Evolutionary conservation across 2,888 invertebrate species (phyloP).

Genomic region (Drosophila robusta): DNA sequence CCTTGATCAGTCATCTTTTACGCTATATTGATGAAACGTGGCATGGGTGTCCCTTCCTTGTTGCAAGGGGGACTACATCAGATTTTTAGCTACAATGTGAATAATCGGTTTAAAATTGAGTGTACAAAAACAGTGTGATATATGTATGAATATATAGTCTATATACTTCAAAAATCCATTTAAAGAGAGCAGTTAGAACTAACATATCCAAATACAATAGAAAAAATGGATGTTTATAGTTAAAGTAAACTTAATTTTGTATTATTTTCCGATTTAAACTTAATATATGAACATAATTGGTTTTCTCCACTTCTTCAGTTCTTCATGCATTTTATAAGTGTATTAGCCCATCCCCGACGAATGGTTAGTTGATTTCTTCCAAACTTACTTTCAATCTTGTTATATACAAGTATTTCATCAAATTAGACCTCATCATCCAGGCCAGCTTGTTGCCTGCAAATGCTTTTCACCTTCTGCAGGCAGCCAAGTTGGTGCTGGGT

Average conservation of each 20-base stretch:
- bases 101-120: no score
- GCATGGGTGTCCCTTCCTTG: no score
- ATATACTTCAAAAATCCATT: not conserved
- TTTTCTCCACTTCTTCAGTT: not conserved
- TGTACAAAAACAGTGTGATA: no score
- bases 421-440: not conserved
- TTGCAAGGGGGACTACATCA: no score
- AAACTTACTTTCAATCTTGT: not conserved
- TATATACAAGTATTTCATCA: not conserved
- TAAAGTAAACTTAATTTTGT: not conserved
- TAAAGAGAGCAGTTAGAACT: not conserved
- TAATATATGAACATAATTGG: not conserved
- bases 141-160: no score
- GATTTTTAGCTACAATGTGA: no score
- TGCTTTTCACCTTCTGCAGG: not conserved
- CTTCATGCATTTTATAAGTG: not conserved
- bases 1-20: no score
- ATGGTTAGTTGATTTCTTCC: not conserved
- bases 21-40: no score
- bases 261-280: not conserved
- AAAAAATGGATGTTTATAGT: not conserved
- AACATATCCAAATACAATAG: not conserved
- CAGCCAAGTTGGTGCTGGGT: not conserved
- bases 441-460: not conserved
- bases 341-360: not conserved